Percentiles rank a stretch among this genome's conserved stretches.
Evolutionary conservation across 2,113 vertebrate genomes (phyloP).

Genomic region (Pangasianodon hypophthalmus): DNA sequence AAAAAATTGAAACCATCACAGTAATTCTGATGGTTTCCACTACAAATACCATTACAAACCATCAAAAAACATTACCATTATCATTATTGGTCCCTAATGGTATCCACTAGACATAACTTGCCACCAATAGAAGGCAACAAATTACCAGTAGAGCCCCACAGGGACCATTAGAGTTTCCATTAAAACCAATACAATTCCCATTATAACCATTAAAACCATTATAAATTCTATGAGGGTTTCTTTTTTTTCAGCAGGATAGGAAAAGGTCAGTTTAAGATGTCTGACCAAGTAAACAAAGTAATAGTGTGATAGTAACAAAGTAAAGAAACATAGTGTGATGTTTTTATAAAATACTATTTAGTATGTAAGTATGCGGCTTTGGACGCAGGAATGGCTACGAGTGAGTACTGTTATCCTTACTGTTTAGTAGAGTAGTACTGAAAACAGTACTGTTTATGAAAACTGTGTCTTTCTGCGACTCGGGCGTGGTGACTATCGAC

Average conservation of each 20-base stretch:
- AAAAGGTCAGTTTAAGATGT: not conserved
- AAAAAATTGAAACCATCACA: no score
- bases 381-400: not conserved
- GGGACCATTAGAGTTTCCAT: no score
- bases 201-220: no score
- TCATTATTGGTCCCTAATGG: no score
- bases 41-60: no score
- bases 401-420: not conserved
- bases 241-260: not conserved
- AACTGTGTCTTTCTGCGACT: not conserved
- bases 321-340: not conserved
- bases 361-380: not conserved
- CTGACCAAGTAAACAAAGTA: not conserved
- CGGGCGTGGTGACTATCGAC: slow-evolving; percentile 4
- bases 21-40: no score
- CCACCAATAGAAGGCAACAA: no score
- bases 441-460: not conserved
- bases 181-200: no score
- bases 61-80: no score
- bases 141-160: no score
- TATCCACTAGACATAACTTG: no score
- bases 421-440: not conserved
- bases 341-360: not conserved
- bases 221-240: no score
- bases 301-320: not conserved